Evolutionary conservation across 92 coral and sea anemone genomes (phyloP).

Genomic region (Porites divaricata): DNA sequence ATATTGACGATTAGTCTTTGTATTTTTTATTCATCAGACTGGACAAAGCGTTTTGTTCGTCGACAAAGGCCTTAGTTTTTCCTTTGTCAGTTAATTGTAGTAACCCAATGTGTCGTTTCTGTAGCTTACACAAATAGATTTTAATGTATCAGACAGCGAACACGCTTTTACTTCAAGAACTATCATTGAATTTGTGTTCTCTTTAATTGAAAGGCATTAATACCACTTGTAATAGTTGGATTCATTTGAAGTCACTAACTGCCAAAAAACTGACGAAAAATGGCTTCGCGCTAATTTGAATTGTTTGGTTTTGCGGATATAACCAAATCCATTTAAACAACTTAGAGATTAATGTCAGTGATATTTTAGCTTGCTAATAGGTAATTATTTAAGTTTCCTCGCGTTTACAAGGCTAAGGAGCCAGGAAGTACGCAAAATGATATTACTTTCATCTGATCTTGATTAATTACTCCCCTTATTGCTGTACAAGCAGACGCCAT

Average conservation of each 20-base stretch:
- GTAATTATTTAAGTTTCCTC: constrained; percentile 5
- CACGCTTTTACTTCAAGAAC: not conserved
- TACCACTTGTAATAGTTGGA: not conserved
- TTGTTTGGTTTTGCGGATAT: not conserved
- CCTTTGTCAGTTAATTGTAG: not conserved
- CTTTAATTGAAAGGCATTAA: too few species aligned
- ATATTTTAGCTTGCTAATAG: not conserved
- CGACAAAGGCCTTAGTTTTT: constrained; percentile 10
- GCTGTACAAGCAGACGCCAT: not conserved
- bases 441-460: not conserved
- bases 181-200: not conserved
- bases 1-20: not conserved
- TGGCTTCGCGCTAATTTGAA: not conserved
- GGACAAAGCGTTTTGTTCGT: constrained; percentile 12
- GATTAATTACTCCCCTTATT: not conserved
- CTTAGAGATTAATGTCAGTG: not conserved
- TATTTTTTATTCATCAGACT: not conserved
- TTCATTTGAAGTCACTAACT: not conserved
- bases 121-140: not conserved
- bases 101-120: constrained; percentile 27
- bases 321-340: constrained; percentile 3
- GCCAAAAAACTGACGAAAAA: not conserved
- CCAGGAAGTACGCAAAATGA: constrained; percentile 3
- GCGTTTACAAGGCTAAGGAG: not conserved
- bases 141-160: not conserved